These are phyloP conservation scores for Gambusia holbrooki DNA, from an alignment of 2,113 vertebrate genomes.

Conservation along the genomic window DNA sequence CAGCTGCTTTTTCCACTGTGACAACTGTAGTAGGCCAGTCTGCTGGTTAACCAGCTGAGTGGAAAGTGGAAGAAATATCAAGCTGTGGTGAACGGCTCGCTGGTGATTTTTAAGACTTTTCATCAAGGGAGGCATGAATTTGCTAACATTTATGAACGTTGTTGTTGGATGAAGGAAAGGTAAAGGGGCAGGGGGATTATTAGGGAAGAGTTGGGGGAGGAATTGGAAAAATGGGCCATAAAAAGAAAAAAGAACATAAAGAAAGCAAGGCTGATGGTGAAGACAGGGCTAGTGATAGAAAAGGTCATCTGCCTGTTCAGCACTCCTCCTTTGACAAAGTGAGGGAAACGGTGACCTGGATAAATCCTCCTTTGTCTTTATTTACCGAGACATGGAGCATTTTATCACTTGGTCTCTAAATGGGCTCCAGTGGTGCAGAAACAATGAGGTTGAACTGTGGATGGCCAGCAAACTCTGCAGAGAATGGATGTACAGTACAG, in stretches of 20 bases:
- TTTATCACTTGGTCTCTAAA: constrained; percentile 40
- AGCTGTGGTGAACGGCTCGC: not conserved
- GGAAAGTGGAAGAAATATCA: not conserved
- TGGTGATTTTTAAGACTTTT: constrained; percentile 1
- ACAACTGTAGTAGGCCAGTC: not conserved
- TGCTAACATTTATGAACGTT: constrained; percentile 11
- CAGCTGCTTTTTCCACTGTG: constrained; percentile 21
- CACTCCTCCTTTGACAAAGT: constrained; percentile 50
- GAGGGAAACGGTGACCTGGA: constrained; percentile 53
- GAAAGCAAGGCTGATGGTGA: constrained; percentile 13
- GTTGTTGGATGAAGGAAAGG: not conserved
- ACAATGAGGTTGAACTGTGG: constrained; percentile 7
- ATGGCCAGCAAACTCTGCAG: not conserved
- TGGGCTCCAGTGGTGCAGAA: constrained; percentile 31
- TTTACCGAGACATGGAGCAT: constrained; percentile 45
- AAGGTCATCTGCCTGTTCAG: constrained; percentile 69
- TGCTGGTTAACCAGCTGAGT: constrained; percentile 2
- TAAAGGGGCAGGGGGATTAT: not conserved
- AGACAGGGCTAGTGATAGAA: constrained; percentile 43
- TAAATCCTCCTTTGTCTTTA: constrained; percentile 48
- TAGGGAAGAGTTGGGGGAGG: not conserved
- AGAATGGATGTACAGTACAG: not conserved
- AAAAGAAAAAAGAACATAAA: not conserved
- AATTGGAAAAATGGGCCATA: not conserved
- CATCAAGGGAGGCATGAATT: not conserved